These are phyloP conservation scores for Rhodinocichla rosea DNA, from an alignment of 2,113 vertebrate genomes.

Conservation along the genomic window DNA sequence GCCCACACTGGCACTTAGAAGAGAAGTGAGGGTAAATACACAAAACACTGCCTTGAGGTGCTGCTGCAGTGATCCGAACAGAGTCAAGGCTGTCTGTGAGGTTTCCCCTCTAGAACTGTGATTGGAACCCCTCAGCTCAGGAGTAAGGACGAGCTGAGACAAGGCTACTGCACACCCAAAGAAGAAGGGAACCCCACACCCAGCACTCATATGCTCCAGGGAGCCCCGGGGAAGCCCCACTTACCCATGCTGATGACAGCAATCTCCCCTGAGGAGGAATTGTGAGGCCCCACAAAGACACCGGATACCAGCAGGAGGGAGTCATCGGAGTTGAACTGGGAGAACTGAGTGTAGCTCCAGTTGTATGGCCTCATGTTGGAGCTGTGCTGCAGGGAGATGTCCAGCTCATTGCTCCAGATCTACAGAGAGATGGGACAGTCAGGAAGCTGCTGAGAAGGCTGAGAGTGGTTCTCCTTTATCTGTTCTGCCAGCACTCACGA, in stretches of 20 bases:
- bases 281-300: constrained; percentile 91
- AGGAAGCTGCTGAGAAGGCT: not conserved
- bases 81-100: not conserved
- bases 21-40: not conserved
- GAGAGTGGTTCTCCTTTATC: not conserved
- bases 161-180: not conserved
- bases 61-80: rapidly evolving
- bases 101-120: rapidly evolving
- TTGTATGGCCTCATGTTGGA: constrained; percentile 94
- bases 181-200: not conserved
- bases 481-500: not conserved
- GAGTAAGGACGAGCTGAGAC: not conserved
- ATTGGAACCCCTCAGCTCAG: not conserved
- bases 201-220: not conserved
- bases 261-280: constrained; percentile 91
- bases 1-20: not conserved
- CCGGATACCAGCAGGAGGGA: constrained; percentile 92
- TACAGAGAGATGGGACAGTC: constrained; percentile 21
- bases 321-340: constrained; percentile 95
- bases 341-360: constrained; percentile 99
- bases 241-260: constrained; percentile 93
- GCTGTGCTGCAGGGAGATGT: constrained; percentile 89
- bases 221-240: not conserved
- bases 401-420: constrained; percentile 92
- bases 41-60: not conserved